These are phyloP conservation scores for Heliconius hewitsoni DNA, from an alignment of 1,140 invertebrate species.

Conservation along the genomic window DNA sequence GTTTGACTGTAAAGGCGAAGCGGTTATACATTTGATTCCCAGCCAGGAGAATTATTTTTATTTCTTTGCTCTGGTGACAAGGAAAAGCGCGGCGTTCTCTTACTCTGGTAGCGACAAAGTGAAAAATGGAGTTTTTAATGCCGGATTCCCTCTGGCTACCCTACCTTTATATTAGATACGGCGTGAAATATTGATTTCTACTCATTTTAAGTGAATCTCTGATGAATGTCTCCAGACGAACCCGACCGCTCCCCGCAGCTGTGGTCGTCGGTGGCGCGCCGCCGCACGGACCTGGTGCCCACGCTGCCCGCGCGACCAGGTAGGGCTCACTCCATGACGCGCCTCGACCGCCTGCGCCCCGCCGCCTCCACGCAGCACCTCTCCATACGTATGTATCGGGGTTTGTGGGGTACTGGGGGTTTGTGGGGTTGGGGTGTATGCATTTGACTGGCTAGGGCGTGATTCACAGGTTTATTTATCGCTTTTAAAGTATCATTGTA, in stretches of 20 bases:
- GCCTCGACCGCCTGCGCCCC: slow-evolving; percentile 91
- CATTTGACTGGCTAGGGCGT: neutral
- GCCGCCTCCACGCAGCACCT: slow-evolving; percentile 82
- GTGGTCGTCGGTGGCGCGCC: slow-evolving; percentile 88
- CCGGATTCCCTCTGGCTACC: too few species aligned
- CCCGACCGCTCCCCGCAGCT: slow-evolving; percentile 82
- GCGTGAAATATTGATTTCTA: too few species aligned
- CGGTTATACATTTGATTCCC: too few species aligned
- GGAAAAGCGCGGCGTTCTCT: too few species aligned
- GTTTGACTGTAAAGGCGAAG: too few species aligned
- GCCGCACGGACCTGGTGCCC: slow-evolving; percentile 94
- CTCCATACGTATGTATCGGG: slow-evolving; percentile 59
- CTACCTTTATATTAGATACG: too few species aligned
- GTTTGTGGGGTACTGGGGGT: neutral
- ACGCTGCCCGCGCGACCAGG: slow-evolving; percentile 91
- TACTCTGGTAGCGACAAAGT: too few species aligned
- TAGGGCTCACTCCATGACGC: slow-evolving; percentile 95
- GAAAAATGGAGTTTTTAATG: too few species aligned
- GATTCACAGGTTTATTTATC: neutral
- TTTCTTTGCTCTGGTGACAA: too few species aligned
- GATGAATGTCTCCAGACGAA: slow-evolving; percentile 63
- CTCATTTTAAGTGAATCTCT: too few species aligned
- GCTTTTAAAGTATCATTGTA: too few species aligned
- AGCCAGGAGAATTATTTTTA: too few species aligned
- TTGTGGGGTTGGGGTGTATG: neutral